These are phyloP conservation scores for Rotaria macrura DNA, from an alignment of 2,888 invertebrate species.

Conservation along the genomic window DNA sequence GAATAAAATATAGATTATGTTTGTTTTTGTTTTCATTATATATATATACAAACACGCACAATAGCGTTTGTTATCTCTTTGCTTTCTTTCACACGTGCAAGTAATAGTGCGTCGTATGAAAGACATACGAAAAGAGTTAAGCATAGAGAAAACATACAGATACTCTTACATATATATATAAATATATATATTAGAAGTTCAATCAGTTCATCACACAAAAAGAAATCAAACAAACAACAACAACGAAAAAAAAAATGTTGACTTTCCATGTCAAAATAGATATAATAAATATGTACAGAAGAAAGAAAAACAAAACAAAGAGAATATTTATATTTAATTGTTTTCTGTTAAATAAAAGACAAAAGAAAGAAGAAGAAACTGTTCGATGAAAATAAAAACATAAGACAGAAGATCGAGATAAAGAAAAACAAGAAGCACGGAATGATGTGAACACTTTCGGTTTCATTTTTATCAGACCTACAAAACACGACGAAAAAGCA, in stretches of 20 bases:
- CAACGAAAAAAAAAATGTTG: neutral
- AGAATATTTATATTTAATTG: conserved; percentile 1
- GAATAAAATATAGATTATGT: no score
- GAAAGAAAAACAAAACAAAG: neutral
- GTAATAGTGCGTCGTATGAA: neutral
- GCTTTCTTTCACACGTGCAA: neutral
- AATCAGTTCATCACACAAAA: neutral
- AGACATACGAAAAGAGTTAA: neutral
- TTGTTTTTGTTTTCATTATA: neutral
- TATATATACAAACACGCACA: neutral
- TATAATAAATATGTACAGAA: neutral
- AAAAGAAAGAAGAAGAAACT: neutral
- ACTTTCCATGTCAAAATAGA: neutral
- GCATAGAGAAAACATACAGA: neutral
- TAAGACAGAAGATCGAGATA: neutral
- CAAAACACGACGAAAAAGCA: neutral
- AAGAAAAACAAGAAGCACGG: neutral
- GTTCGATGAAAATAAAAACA: conserved; percentile 11
- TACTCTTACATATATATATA: neutral
- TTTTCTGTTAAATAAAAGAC: neutral
- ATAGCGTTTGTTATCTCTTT: neutral
- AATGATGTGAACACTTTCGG: neutral
- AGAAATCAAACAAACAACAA: neutral
- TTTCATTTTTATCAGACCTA: conserved; percentile 8
- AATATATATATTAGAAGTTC: neutral